phyloP scores from a whole-genome alignment of 2,888 invertebrate species.

The Hirtodrosophila confusa region DNA sequence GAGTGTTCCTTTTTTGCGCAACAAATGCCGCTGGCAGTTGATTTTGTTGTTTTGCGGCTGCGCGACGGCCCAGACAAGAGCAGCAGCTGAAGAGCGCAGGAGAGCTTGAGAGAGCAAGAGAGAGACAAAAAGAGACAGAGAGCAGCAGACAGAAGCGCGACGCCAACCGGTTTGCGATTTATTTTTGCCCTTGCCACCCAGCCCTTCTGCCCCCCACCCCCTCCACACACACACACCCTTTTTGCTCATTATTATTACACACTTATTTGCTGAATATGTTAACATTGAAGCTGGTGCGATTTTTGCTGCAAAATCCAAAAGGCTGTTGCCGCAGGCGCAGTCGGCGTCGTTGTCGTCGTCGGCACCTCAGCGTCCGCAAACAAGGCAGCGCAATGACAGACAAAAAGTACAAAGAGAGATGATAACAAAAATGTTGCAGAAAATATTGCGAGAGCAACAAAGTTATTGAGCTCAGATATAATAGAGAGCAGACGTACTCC shows the following conservation, averaged over 20 bases:
- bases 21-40: slow-evolving; percentile 65
- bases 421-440: slow-evolving; percentile 11
- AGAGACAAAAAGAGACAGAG: slow-evolving; percentile 28
- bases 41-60: slow-evolving; percentile 56
- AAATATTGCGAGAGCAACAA: slow-evolving; percentile 9
- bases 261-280: slow-evolving; percentile 69
- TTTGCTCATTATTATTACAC: slow-evolving; percentile 58
- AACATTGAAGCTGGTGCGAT: slow-evolving; percentile 44
- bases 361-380: slow-evolving; percentile 13
- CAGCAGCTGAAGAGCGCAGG: slow-evolving; percentile 20
- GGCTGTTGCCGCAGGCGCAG: slow-evolving; percentile 33
- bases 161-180: slow-evolving; percentile 72
- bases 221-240: slow-evolving; percentile 29
- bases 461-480: neutral
- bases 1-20: slow-evolving; percentile 64
- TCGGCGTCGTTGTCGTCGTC: slow-evolving; percentile 9
- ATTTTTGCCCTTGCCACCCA: slow-evolving; percentile 64
- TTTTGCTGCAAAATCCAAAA: slow-evolving; percentile 38
- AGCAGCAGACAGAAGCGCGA: slow-evolving; percentile 28
- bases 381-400: slow-evolving; percentile 28
- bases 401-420: slow-evolving; percentile 27
- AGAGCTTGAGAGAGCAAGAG: slow-evolving; percentile 19
- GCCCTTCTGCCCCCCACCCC: slow-evolving; percentile 2
- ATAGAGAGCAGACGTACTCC: no score
- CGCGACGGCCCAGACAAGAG: slow-evolving; percentile 48